Evolutionary conservation across 2,888 invertebrate genomes (phyloP).

Genomic region (Opisthograptis luteolata): DNA sequence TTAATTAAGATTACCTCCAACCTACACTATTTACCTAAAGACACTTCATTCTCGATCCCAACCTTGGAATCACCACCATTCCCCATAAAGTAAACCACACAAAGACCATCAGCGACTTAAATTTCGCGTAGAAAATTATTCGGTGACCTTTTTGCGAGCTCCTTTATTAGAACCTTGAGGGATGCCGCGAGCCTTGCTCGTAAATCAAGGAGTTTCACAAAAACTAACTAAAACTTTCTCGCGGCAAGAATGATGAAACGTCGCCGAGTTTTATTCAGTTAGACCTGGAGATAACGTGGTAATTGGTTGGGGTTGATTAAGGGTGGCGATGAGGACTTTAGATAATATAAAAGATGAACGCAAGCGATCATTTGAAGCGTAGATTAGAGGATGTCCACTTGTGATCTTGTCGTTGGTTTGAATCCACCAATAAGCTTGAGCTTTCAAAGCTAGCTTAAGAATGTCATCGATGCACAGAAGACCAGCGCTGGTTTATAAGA

Average conservation of each 20-base stretch:
- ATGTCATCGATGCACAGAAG: too few species aligned
- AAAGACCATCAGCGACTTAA: slow-evolving; percentile 46
- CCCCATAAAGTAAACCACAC: slow-evolving; percentile 43
- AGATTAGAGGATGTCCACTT: too few species aligned
- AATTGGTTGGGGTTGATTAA: slow-evolving; percentile 58
- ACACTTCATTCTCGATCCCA: slow-evolving; percentile 1
- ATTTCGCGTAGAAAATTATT: slow-evolving; percentile 64
- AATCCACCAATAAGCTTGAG: too few species aligned
- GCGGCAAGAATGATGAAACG: slow-evolving; percentile 77
- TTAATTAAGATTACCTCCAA: not conserved
- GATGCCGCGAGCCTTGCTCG: slow-evolving; percentile 53
- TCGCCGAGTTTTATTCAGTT: slow-evolving; percentile 76
- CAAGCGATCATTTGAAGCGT: too few species aligned
- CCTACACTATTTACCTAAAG: not conserved
- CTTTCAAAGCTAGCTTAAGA: too few species aligned
- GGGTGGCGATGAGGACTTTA: not conserved
- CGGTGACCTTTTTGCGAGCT: slow-evolving; percentile 59
- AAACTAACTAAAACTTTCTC: slow-evolving; percentile 78
- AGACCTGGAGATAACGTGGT: slow-evolving; percentile 70
- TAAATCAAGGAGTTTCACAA: slow-evolving; percentile 77
- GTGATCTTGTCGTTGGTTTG: too few species aligned
- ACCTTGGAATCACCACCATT: slow-evolving; percentile 7
- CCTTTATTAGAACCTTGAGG: slow-evolving; percentile 71
- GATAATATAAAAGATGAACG: not conserved
- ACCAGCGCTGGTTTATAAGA: too few species aligned